Conservation (phyloP, 2,113 vertebrate species). For the Neopipo cinnamomea region DNA sequence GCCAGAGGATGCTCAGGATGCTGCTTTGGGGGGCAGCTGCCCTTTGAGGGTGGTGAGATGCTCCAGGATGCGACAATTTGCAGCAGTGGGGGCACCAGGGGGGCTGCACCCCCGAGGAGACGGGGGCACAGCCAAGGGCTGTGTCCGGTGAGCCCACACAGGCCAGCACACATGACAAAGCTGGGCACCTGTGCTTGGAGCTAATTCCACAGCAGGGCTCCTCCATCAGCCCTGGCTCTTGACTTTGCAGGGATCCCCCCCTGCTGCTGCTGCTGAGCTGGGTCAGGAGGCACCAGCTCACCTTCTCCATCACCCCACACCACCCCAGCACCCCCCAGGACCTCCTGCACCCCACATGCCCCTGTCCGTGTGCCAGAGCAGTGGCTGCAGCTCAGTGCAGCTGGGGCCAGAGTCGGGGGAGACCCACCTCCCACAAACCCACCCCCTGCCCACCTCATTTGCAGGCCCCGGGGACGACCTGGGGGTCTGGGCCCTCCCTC, state of each 20-base stretch:
- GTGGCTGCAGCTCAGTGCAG: rapidly evolving
- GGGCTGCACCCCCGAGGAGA: neutral
- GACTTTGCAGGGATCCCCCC: neutral
- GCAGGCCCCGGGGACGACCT: neutral
- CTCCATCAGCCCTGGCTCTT: rapidly evolving
- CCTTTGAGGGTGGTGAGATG: rapidly evolving
- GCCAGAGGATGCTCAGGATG: too few relatives aligned
- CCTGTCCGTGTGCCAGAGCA: rapidly evolving
- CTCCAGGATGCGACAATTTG: rapidly evolving
- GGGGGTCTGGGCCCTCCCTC: rapidly evolving
- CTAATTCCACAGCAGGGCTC: rapidly evolving
- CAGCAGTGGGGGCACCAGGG: rapidly evolving
- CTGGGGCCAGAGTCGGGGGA: rapidly evolving
- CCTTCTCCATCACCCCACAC: neutral
- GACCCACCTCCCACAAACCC: neutral
- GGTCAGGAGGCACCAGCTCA: neutral
- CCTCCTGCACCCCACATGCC: rapidly evolving
- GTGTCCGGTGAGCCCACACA: rapidly evolving
- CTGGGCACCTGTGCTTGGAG: too few relatives aligned
- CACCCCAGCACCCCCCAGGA: neutral
- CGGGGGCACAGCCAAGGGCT: neutral
- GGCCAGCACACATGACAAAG: rapidly evolving
- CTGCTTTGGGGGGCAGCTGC: neutral
- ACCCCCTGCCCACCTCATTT: rapidly evolving
- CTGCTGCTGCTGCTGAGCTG: neutral